Percentiles rank a stretch among this genome's conserved stretches.
These are phyloP conservation scores for Circaetus gallicus DNA, from an alignment of 2,113 vertebrate species.

Conservation along the genomic window DNA sequence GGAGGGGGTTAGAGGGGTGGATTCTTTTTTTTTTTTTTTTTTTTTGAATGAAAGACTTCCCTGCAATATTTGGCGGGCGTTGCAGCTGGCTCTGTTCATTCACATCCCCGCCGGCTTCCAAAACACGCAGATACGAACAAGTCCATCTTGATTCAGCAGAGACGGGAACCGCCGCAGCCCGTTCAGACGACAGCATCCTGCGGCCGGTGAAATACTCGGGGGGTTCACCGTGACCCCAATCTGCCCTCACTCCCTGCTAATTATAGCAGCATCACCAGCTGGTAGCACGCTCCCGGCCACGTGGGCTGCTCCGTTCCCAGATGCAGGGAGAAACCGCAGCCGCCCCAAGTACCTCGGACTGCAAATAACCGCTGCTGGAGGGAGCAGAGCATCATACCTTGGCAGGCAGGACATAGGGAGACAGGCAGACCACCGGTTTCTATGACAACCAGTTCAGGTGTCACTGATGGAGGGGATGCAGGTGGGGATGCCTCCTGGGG, in stretches of 20 bases:
- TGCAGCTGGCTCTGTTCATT: background rate
- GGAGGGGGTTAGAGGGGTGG: background rate
- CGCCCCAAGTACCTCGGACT: fast-evolving
- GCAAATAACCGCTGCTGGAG: fast-evolving
- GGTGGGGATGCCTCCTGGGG: background rate
- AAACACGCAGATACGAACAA: background rate
- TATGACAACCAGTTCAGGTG: constrained; percentile 6
- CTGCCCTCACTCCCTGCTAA: background rate
- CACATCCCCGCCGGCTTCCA: background rate
- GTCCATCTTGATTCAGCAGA: fast-evolving
- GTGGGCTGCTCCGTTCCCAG: background rate
- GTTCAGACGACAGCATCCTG: background rate
- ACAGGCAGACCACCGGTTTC: background rate
- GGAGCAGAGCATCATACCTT: background rate
- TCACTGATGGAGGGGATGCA: background rate
- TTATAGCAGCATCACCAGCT: background rate
- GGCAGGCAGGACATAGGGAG: background rate
- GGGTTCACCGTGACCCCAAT: fast-evolving
- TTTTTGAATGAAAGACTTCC: background rate
- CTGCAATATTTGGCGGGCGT: background rate
- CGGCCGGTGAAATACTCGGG: fast-evolving
- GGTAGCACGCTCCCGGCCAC: background rate
- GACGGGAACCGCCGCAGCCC: background rate
- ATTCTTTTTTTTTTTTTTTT: background rate
- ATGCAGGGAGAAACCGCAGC: fast-evolving